These are phyloP conservation scores for Neocloeon triangulifer DNA, from an alignment of 1,140 invertebrate species.

Conservation along the genomic window DNA sequence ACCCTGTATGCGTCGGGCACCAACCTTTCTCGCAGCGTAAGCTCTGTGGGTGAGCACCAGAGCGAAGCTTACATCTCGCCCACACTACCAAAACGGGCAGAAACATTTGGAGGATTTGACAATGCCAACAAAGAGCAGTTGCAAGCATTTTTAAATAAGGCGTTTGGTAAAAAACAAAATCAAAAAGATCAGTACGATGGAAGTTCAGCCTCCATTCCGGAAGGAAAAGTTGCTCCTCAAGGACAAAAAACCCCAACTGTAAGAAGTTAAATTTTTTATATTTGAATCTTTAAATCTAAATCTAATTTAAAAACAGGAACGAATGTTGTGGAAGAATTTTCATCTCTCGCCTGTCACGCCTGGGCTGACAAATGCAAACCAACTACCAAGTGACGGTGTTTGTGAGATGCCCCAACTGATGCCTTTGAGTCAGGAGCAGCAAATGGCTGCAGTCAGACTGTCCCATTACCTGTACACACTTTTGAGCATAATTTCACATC, in stretches of 20 bases:
- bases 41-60: conserved; percentile 75
- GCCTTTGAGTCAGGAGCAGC: conserved; percentile 30
- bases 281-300: too few relatives aligned
- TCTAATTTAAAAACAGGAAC: conserved; percentile 7
- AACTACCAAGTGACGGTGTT: conserved; percentile 1
- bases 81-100: conserved; percentile 67
- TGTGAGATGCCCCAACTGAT: conserved; percentile 16
- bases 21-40: conserved; percentile 65
- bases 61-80: conserved; percentile 60
- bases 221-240: not conserved
- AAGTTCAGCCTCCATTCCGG: conserved; percentile 11
- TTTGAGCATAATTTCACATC: conserved; percentile 58
- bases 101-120: conserved; percentile 89
- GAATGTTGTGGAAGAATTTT: conserved; percentile 10
- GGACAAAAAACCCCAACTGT: too few relatives aligned
- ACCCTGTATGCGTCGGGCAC: conserved; percentile 43
- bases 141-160: conserved; percentile 8
- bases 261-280: too few relatives aligned
- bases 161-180: conserved; percentile 2
- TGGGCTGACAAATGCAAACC: conserved; percentile 7
- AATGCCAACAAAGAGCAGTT: conserved; percentile 21
- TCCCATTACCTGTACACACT: conserved; percentile 64
- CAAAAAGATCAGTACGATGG: conserved; percentile 13
- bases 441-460: conserved; percentile 44
- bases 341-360: conserved; percentile 10